These are phyloP conservation scores for Enteromius anoplus DNA, from an alignment of 2,797 vertebrate genomes.

Conservation along the genomic window DNA sequence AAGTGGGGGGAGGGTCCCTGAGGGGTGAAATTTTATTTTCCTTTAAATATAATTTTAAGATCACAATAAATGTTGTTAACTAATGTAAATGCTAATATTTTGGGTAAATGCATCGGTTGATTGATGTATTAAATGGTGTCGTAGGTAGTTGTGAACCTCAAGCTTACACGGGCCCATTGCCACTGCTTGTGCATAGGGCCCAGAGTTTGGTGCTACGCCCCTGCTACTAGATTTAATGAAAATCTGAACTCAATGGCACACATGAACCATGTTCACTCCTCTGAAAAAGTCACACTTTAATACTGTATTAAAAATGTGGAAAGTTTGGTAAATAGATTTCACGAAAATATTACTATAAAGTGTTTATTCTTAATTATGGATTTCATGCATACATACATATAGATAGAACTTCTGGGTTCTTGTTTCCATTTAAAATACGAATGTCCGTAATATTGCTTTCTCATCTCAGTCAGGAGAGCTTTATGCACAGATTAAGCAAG, in stretches of 20 bases:
- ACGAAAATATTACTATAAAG: neutral
- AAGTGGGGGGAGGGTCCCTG: too few relatives aligned
- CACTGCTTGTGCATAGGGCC: too few relatives aligned
- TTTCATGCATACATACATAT: neutral
- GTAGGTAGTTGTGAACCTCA: too few relatives aligned
- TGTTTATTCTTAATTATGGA: neutral
- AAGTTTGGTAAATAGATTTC: neutral
- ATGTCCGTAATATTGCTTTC: neutral
- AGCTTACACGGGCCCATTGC: too few relatives aligned
- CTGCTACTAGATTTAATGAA: neutral
- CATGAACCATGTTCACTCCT: neutral
- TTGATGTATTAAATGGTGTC: too few relatives aligned
- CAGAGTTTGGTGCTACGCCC: too few relatives aligned
- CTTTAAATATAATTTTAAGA: too few relatives aligned
- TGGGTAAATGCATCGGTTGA: too few relatives aligned
- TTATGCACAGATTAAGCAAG: neutral
- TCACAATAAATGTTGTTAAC: too few relatives aligned
- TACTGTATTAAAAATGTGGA: neutral
- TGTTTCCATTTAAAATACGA: neutral
- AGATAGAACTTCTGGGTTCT: neutral
- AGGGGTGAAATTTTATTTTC: too few relatives aligned
- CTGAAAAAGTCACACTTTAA: constrained; percentile 1
- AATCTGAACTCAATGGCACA: neutral
- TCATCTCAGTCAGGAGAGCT: neutral
- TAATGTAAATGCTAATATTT: too few relatives aligned